Conservation (phyloP, 2,888 invertebrate genomes). For the Cantharis lateralis region DNA sequence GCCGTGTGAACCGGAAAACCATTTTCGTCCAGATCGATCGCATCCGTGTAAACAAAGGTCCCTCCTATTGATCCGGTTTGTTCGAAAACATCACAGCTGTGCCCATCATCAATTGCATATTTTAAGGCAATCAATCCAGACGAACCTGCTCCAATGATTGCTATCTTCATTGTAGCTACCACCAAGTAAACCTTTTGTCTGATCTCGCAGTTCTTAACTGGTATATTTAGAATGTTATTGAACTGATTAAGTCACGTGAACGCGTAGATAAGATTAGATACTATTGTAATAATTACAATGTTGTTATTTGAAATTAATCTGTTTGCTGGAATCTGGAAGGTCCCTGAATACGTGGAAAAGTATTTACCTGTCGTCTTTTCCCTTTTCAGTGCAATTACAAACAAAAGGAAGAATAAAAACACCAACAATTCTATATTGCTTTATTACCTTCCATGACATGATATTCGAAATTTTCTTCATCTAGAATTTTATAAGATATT, state of each 20-base stretch:
- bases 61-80: conserved; percentile 73
- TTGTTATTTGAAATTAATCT: too few relatives aligned
- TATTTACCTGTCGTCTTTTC: too few relatives aligned
- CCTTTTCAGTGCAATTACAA: too few relatives aligned
- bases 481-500: not conserved
- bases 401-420: not conserved
- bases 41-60: conserved; percentile 76
- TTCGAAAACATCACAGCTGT: conserved; percentile 69
- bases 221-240: not conserved
- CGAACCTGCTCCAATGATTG: conserved; percentile 85
- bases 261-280: too few relatives aligned
- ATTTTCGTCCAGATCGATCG: conserved; percentile 66
- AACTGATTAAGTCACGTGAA: too few relatives aligned
- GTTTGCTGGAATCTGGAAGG: too few relatives aligned
- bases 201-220: not conserved
- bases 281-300: too few relatives aligned
- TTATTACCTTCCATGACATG: not conserved
- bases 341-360: too few relatives aligned
- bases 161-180: conserved; percentile 59
- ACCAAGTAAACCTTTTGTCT: not conserved
- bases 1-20: conserved; percentile 76
- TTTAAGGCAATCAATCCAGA: conserved; percentile 78
- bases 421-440: not conserved
- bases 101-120: conserved; percentile 59
- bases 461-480: not conserved